Percentiles rank a stretch among this genome's conserved stretches.
These are phyloP conservation scores for Tautogolabrus adspersus DNA, from an alignment of 2,113 vertebrate species.

Conservation along the genomic window DNA sequence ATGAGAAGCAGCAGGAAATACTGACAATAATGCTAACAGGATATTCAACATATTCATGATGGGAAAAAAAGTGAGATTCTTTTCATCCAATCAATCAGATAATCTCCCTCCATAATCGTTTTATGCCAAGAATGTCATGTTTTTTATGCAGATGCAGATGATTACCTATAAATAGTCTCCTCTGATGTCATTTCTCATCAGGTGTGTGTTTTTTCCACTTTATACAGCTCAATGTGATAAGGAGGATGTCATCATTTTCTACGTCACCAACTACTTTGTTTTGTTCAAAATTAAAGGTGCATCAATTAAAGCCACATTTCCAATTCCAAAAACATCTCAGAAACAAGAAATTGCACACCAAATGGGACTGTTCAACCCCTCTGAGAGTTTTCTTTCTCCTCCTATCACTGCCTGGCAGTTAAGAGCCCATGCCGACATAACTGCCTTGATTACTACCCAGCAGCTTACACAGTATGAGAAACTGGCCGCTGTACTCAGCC, in stretches of 20 bases:
- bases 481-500: constrained; percentile 31
- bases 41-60: constrained; percentile 66
- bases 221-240: constrained; percentile 28
- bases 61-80: constrained; percentile 38
- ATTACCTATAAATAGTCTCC: constrained; percentile 54
- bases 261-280: constrained; percentile 13
- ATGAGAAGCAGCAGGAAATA: constrained; percentile 76
- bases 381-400: constrained; percentile 32
- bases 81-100: constrained; percentile 56
- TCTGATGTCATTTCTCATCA: constrained; percentile 37
- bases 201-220: constrained; percentile 40
- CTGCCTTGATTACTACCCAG: constrained; percentile 66
- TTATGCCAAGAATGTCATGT: constrained; percentile 20
- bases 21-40: constrained; percentile 72
- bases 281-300: constrained; percentile 17
- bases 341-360: constrained; percentile 53
- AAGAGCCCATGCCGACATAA: constrained; percentile 63
- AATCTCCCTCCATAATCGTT: constrained; percentile 48
- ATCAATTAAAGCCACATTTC: constrained; percentile 10
- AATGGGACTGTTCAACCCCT: constrained; percentile 37
- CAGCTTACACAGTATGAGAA: constrained; percentile 47
- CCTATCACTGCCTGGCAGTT: constrained; percentile 40
- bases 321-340: constrained; percentile 41
- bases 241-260: constrained; percentile 9
- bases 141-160: constrained; percentile 43